A percentile compares a stretch with the other conserved stretches of the same genome.
Conservation (phyloP, 2,888 invertebrate genomes). For the Bedellia somnulentella region DNA sequence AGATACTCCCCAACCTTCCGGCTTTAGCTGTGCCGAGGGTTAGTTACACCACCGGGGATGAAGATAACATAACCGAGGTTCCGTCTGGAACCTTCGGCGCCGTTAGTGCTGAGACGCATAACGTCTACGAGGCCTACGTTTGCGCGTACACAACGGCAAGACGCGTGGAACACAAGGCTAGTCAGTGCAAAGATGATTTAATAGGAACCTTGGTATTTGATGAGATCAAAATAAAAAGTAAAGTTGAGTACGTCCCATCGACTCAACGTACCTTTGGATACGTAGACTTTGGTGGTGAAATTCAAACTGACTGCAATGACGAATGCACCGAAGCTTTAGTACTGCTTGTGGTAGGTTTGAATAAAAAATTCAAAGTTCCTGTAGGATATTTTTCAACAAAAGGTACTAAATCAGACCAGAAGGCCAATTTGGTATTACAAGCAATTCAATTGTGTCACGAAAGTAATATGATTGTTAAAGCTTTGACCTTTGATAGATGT, state of each 20-base stretch:
- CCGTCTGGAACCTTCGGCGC: too few species aligned
- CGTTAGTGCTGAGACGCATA: too few species aligned
- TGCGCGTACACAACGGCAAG: too few species aligned
- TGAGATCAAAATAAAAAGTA: conserved; percentile 3
- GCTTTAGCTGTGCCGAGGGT: too few species aligned
- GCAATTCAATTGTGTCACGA: conserved; percentile 5
- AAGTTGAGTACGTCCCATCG: conserved; percentile 11
- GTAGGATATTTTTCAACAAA: conserved; percentile 10
- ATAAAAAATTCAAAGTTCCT: conserved; percentile 9
- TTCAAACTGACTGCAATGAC: conserved; percentile 4
- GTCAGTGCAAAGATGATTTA: not conserved
- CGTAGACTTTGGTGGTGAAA: conserved; percentile 5
- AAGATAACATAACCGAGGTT: too few species aligned
- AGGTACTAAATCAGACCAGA: conserved; percentile 8
- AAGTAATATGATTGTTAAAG: conserved; percentile 2
- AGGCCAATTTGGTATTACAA: conserved; percentile 6
- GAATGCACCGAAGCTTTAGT: conserved; percentile 8
- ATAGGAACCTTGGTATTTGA: not conserved
- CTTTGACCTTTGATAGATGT: conserved; percentile 8
- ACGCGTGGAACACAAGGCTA: conserved; percentile 9
- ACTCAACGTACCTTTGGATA: conserved; percentile 7
- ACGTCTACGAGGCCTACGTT: too few species aligned
- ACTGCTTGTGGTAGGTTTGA: conserved; percentile 9
- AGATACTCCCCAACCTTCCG: too few species aligned
- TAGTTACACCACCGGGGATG: too few species aligned